These are phyloP conservation scores for Nowickia ferox DNA, from an alignment of 2,888 invertebrate genomes.

Conservation along the genomic window DNA sequence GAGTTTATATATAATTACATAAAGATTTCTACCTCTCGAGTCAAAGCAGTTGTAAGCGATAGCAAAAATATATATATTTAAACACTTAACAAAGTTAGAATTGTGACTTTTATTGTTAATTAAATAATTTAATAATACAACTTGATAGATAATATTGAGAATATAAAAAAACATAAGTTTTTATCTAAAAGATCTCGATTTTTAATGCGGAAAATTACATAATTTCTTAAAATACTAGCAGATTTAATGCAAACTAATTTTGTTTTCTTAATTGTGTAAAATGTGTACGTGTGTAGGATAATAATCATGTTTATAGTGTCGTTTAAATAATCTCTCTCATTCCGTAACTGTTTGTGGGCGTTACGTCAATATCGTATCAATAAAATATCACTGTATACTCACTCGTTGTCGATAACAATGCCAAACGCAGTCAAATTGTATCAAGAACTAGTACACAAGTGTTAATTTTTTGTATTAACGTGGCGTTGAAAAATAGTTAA, in stretches of 20 bases:
- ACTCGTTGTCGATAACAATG: too few relatives aligned
- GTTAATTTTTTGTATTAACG: too few relatives aligned
- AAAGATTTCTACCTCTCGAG: neutral
- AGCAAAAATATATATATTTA: slow-evolving; percentile 19
- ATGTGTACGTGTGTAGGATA: slow-evolving; percentile 46
- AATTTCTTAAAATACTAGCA: slow-evolving; percentile 13
- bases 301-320: slow-evolving; percentile 39
- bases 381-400: too few relatives aligned
- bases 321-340: slow-evolving; percentile 19
- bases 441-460: too few relatives aligned
- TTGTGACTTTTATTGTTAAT: slow-evolving; percentile 59
- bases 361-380: too few relatives aligned
- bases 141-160: slow-evolving; percentile 21
- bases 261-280: slow-evolving; percentile 15
- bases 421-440: too few relatives aligned
- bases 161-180: slow-evolving; percentile 26
- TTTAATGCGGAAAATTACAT: slow-evolving; percentile 11
- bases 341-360: too few relatives aligned
- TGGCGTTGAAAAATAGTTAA: too few relatives aligned
- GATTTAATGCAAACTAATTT: slow-evolving; percentile 38
- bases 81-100: slow-evolving; percentile 52
- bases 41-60: neutral
- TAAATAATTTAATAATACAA: slow-evolving; percentile 38
- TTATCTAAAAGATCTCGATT: slow-evolving; percentile 43
- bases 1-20: slow-evolving; percentile 56